phyloP scores from a whole-genome alignment of 2,113 vertebrate genomes.

The Pterophyllum scalare region DNA sequence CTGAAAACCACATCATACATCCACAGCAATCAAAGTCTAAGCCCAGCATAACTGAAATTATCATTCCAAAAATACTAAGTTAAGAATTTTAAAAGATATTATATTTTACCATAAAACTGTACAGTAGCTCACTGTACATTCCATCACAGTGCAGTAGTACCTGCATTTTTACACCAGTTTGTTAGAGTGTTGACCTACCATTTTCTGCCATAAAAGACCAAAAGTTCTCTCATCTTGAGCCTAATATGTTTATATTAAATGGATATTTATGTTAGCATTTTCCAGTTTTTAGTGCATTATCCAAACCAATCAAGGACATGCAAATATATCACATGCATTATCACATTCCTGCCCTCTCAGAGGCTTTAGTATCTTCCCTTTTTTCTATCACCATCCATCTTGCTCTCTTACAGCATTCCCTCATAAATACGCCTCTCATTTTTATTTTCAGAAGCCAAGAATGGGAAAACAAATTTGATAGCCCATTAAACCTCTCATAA shows the following conservation, averaged over 20 bases:
- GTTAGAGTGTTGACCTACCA: background rate
- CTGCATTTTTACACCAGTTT: background rate
- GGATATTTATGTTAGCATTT: background rate
- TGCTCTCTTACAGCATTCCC: conserved; percentile 16
- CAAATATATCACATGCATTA: background rate
- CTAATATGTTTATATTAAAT: background rate
- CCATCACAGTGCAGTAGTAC: background rate
- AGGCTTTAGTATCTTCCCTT: background rate
- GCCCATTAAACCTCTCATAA: conserved; percentile 74
- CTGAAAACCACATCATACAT: no score
- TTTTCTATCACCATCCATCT: conserved; percentile 24
- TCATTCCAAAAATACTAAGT: background rate
- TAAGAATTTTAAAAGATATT: rapidly evolving
- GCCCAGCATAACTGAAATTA: background rate
- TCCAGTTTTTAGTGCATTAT: background rate
- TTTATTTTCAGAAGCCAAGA: conserved; percentile 56
- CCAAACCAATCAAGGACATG: background rate
- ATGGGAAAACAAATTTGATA: conserved; percentile 66
- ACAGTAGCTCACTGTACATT: background rate
- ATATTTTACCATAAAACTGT: background rate
- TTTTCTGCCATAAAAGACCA: background rate
- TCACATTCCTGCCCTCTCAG: background rate
- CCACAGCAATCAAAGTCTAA: background rate
- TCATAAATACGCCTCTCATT: conserved; percentile 42
- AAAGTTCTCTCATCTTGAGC: background rate